Percentiles rank a stretch among this genome's conserved stretches.
Conservation (phyloP, 2,888 invertebrate species). For the Dendrolimus houi region DNA sequence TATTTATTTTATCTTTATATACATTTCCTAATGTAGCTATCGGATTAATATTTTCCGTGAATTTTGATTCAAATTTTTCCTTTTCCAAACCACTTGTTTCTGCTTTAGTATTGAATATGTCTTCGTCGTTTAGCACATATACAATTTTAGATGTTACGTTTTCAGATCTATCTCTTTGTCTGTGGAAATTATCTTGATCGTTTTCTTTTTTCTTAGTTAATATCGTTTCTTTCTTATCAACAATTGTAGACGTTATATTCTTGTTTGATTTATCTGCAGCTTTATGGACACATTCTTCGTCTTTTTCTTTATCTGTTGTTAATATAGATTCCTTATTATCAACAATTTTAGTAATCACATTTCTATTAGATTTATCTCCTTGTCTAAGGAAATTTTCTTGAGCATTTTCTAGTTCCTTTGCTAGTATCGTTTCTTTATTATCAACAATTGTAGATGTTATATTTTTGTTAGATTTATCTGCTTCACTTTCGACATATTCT, state of each 20-base stretch:
- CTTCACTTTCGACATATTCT: not conserved
- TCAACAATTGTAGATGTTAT: conserved; percentile 4
- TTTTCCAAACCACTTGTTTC: conserved; percentile 14
- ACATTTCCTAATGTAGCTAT: conserved; percentile 6
- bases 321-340: not conserved
- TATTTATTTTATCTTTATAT: conserved; percentile 4
- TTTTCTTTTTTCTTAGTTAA: not conserved
- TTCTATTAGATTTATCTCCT: not conserved
- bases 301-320: not conserved
- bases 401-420: not conserved
- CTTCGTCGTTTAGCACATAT: conserved; percentile 60
- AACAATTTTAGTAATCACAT: too few species aligned
- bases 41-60: conserved; percentile 8
- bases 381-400: conserved; percentile 1
- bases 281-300: not conserved
- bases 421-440: conserved; percentile 1
- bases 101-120: conserved; percentile 40
- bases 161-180: conserved; percentile 6
- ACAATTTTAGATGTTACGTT: conserved; percentile 48
- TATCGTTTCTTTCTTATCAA: conserved; percentile 2
- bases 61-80: conserved; percentile 19
- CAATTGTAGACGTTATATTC: conserved; percentile 5
- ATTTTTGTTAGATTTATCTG: not conserved
- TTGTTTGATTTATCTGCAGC: not conserved
- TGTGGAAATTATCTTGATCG: conserved; percentile 1